Evolutionary conservation across 2,113 vertebrate species (phyloP), one percentile per base, ranked within the genome.

Genomic region (Tautogolabrus adspersus): DNA sequence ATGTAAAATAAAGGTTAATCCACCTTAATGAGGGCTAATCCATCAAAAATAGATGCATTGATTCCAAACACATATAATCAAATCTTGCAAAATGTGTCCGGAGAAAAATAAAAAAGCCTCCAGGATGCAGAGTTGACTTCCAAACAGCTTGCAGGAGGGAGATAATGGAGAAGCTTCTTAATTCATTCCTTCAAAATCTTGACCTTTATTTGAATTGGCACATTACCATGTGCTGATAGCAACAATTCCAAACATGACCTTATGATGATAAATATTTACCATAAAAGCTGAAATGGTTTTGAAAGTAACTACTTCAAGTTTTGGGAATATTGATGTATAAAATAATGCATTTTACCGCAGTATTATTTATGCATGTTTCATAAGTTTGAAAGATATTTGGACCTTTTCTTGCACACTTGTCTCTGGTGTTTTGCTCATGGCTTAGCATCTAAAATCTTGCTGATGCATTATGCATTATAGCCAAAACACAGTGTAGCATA

Each of bases 201-300:
- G 83, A 92, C 87, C 88, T 90, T 89, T 90, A 82, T 71, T 83
- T 3, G 42, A 79, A 86, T 79, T 86, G 68, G 74, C 80, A 79
- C 70, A 90, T 82, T 83, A 86, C 44, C 72, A 81, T 81, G 72
- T 72, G 76, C 78, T 75, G 66, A 83, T 79, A 77, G 60, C 64
- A 84, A 75, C 79, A 72, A 68, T 85, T 44, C 81, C 76, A 86
- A 83, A 86, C 62, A 80, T 82, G 69, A 88, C 65, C 81, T 87
- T 70, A 81, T 79, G 72, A 79, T 84, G 72, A 77, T 66, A 74
- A 76, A 82, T 77, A 79, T 81, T 83, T 85, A 58, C 52, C 37
- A 62, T 64, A 37, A 66, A 83, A 76, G 65, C 42, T 68, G 46
- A 71, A 64, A 65, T 76, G 63, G 64, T 79, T 75, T 80, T 64